Evolutionary conservation across 2,113 vertebrate species (phyloP), one percentile per base, ranked within the genome.

Genomic region (Callochromis pleurospilus): DNA sequence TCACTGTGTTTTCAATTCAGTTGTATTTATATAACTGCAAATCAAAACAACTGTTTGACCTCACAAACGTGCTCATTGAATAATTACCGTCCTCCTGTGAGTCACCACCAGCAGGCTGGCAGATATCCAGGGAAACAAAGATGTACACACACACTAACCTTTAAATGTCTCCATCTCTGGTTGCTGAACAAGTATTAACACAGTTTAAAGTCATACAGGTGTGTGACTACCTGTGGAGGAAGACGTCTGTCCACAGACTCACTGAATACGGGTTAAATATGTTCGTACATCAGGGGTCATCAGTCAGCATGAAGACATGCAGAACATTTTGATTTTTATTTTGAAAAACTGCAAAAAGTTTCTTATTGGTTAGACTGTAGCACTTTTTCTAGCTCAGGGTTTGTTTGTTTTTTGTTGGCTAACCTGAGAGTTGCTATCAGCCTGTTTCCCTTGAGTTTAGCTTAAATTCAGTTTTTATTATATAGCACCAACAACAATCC

Each of bases 251-350:
- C 33, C 17, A 38, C 31, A 38, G 31, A 65, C 29, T 62, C 29
- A 4, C 15, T 62, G 9, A 33, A 62, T 9, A 33, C 31, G 36
- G 15, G 31, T 62, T 62, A 62, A 62, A 62, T 33, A 6, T 26
- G 55, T 62, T 33, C 9, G 6, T 36, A 62, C 15, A 11, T 13
- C 17, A 33, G 58, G 13, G 6, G 29, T 19, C 29, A 33, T 62
- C 31, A 38, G 17, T 65, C 17, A 65, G 17, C 17, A 65, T 3
- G 10, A 65, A 65, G 2, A 65, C 10, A n/a, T 1, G 4, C 10
- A 38, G 33, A 65, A 65, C 0, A 12, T 5, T 0, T 5, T 17
- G 21, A 21, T 21, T 65, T 65, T n/a, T 38, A 65, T 65, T 65
- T 38, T 65, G 31, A 65, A 65, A 65, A 65, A 65, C 10, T 14